Conservation (phyloP, 2,888 invertebrate species). For the Rhabditophanes sp. region DNA sequence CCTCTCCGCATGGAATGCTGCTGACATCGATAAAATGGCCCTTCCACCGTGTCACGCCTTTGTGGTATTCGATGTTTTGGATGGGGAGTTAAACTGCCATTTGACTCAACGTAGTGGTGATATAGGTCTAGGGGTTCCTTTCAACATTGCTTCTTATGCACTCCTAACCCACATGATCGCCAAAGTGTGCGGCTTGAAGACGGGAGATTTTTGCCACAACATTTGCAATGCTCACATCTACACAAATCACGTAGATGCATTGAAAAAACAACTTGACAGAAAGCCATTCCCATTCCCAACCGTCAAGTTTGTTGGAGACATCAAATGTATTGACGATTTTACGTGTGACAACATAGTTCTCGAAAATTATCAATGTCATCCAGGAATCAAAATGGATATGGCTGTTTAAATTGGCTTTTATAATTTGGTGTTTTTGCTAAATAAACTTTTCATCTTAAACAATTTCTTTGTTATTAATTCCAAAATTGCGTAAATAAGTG, state of each 20-base stretch:
- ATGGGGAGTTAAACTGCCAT: conserved; percentile 68
- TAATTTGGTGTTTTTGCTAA: conserved; percentile 1
- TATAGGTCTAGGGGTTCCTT: conserved; percentile 85
- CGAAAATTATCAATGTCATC: conserved; percentile 67
- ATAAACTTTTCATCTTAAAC: no score
- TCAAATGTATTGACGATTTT: conserved; percentile 71
- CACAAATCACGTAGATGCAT: conserved; percentile 66
- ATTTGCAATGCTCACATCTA: conserved; percentile 91
- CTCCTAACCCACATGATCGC: conserved; percentile 86
- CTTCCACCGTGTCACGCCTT: conserved; percentile 89
- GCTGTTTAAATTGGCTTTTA: conserved; percentile 52
- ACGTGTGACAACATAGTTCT: conserved; percentile 67
- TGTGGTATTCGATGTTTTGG: conserved; percentile 71
- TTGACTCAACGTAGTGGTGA: conserved; percentile 91
- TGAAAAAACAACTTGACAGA: conserved; percentile 64
- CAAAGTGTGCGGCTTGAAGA: conserved; percentile 72
- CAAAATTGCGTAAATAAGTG: no score
- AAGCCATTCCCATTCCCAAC: conserved; percentile 59
- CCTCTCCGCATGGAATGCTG: conserved; percentile 92
- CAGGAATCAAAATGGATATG: conserved; percentile 81
- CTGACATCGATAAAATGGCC: conserved; percentile 76
- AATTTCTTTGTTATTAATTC: no score
- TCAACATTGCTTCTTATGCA: conserved; percentile 91
- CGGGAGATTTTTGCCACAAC: conserved; percentile 82
- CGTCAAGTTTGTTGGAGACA: conserved; percentile 57